Evolutionary conservation across 2,888 invertebrate species (phyloP), one percentile per base, ranked within the genome.

Genomic region (Tholera decimalis): DNA sequence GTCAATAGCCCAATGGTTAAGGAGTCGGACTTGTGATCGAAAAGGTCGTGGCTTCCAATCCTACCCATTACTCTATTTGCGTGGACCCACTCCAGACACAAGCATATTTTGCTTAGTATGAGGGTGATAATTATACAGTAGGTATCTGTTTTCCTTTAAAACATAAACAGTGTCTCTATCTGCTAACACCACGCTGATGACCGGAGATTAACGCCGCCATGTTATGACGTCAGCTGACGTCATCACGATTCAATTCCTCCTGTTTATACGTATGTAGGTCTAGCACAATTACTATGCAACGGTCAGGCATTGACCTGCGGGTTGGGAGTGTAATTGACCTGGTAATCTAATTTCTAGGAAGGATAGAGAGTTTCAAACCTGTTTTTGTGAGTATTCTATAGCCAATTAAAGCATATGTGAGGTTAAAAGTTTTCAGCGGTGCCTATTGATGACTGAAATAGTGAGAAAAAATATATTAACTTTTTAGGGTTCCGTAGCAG

Each of bases 131-230:
- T n/a, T n/a, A n/a, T n/a, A n/a, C n/a, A n/a, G n/a, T n/a, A n/a
- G n/a, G n/a, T 22, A 44, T 26, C 11, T 33, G 18, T 22, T 7
- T 13, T 18, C 20, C 18, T 56, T 24, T 5, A 44, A 8, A 15
- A 11, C 2, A 28, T 8, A 30, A 13, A 41, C n/a, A 43, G 13
- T 26, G 22, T 28, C 53, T 39, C 53, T 46, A 26, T 60, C n/a
- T 26, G 33, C n/a, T 79, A 71, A 77, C 69, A 70, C 69, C 63
- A 26, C 59, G 56, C 56, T 61, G 60, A 76, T 83, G 77, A 73
- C 81, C 82, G 84, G 83, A 83, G 83, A 83, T 84, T 75, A 78
- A 57, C 53, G 73, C 55, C 69, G 73, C 62, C 79, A 77, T 83
- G 73, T 79, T 74, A 60, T 77, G 72, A 82, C 71, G 78, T 81